Percentiles rank a stretch among this genome's conserved stretches.
Evolutionary conservation across 2,113 vertebrate genomes (phyloP).

Genomic region (Pholis gunnellus): DNA sequence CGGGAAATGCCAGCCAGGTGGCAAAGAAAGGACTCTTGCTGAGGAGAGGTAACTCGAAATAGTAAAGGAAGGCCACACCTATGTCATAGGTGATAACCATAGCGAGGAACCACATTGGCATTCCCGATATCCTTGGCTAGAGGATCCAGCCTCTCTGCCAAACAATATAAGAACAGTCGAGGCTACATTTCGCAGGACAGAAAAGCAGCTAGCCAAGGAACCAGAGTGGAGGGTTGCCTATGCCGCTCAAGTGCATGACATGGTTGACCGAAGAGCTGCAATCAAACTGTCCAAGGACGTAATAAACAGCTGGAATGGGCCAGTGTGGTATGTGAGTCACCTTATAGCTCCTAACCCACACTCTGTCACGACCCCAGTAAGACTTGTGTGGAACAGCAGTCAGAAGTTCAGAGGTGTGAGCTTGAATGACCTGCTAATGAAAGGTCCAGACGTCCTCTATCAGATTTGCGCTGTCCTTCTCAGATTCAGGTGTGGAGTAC

Average conservation of each 20-base stretch:
- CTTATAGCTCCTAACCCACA: constrained; percentile 20
- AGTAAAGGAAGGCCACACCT: constrained; percentile 11
- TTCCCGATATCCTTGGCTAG: constrained; percentile 26
- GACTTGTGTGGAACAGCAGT: constrained; percentile 25
- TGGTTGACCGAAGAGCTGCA: constrained; percentile 12
- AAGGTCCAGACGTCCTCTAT: constrained; percentile 51
- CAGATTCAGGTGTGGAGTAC: neutral
- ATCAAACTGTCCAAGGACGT: neutral
- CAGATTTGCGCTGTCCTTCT: constrained; percentile 39
- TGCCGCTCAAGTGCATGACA: constrained; percentile 24
- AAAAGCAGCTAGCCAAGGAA: constrained; percentile 16
- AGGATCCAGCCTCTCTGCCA: constrained; percentile 1
- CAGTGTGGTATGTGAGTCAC: constrained; percentile 36
- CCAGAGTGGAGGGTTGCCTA: constrained; percentile 31
- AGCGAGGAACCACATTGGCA: constrained; percentile 45
- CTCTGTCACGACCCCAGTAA: constrained; percentile 24
- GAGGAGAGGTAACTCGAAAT: constrained; percentile 39
- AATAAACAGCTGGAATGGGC: constrained; percentile 1
- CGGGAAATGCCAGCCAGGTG: neutral
- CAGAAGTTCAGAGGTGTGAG: constrained; percentile 31
- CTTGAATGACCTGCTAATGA: constrained; percentile 41
- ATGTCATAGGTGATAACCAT: constrained; percentile 4
- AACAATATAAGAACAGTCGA: neutral
- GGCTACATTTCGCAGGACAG: constrained; percentile 25
- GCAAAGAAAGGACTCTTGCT: constrained; percentile 8